Evolutionary conservation across 2,888 invertebrate species (phyloP), one percentile per base, ranked within the genome.

Genomic region (Disparrhopalites patrizii): DNA sequence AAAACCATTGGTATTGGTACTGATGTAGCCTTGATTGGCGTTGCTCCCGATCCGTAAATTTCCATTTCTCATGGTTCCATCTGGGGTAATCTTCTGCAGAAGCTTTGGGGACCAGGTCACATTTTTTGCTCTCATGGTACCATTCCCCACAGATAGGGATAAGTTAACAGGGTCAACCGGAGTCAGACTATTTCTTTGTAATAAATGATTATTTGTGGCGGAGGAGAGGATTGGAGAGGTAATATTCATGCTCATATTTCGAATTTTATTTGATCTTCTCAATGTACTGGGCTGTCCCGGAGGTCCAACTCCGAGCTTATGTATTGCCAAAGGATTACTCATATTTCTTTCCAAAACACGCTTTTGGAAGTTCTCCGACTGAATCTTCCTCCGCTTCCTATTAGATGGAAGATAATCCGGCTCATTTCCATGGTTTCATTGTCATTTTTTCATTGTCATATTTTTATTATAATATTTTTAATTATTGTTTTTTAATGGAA

Each of bases 51-150:
- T 62, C n/a, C 73, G 58, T 8, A 70, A 70, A 10, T 57, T 68
- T 13, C 68, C 69, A 55, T 67, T 70, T 31, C 72, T 58, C 18
- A 51, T 65, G 13, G 72, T 70, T 0, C 67, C 68, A 15, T 70
- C 69, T 0, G 72, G 73, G 1, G 71, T 72, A 10, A 65, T 57
- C 43, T 72, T 74, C 55, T 73, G 73, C 38, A 74, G 33, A 8
- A 73, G 68, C 67, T 74, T 74, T 2, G 74, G 74, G 18, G 73
- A 73, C 74, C 74, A 74, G 5, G 74, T 74, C 15, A 74, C 74
- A 62, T 73, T 74, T 36, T 74, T 74, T 8, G 67, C 62, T 38
- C 68, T 43, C 40, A 61, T 55, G 2, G 62, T 62, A n/a, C 56
- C 62, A 38, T 56, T 62, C 30, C 50, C 62, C n/a, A 69, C 70